phyloP scores from a whole-genome alignment of 2,113 vertebrate genomes.

The Psilopogon haemacephalus region DNA sequence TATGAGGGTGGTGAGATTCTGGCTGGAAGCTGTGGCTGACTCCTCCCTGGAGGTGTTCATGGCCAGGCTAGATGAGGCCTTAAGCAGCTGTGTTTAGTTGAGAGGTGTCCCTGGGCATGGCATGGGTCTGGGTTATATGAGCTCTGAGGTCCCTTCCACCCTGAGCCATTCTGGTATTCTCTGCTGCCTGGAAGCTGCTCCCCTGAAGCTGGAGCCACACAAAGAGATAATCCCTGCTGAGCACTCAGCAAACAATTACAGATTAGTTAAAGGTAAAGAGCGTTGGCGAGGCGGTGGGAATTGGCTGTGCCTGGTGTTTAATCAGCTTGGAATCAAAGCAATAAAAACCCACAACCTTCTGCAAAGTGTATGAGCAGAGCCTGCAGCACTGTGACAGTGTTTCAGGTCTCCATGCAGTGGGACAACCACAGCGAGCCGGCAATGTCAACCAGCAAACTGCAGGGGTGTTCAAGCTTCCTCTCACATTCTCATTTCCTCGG shows the following conservation, averaged over 20 bases:
- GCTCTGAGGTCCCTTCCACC: no score
- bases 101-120: no score
- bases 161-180: no score
- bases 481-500: not conserved
- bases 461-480: not conserved
- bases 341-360: not conserved
- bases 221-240: not conserved
- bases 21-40: no score
- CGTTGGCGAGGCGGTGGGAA: not conserved
- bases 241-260: not conserved
- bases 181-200: not conserved
- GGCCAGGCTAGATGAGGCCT: no score
- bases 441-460: not conserved
- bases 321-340: slow-evolving; percentile 27
- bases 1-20: no score
- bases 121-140: no score
- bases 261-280: not conserved
- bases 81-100: no score
- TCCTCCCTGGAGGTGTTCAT: no score
- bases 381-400: not conserved
- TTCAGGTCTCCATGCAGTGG: slow-evolving; percentile 28
- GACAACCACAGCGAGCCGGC: no score
- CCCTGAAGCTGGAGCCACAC: not conserved
- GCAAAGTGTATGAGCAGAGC: slow-evolving; percentile 35
- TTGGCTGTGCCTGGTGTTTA: not conserved